Percentiles rank a stretch among this genome's conserved stretches.
These are phyloP conservation scores for Miltochrista miniata DNA, from an alignment of 2,888 invertebrate species.

Conservation along the genomic window DNA sequence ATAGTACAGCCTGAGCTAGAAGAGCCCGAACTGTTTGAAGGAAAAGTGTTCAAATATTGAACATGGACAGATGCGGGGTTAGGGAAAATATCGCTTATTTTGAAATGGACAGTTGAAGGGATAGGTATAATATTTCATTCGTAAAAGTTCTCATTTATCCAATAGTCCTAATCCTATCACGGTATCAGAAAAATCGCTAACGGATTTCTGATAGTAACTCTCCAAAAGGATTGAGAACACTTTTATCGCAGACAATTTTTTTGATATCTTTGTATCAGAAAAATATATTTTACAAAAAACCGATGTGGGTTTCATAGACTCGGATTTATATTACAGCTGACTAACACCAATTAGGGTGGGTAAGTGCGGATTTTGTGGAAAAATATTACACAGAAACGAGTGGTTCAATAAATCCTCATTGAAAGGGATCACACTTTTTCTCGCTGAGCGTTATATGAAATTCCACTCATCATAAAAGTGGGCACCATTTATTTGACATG, in stretches of 20 bases:
- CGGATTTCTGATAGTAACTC: too few species aligned
- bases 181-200: too few species aligned
- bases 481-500: slow-evolving; percentile 50
- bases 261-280: not conserved
- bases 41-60: too few species aligned
- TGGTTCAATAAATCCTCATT: slow-evolving; percentile 61
- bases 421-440: slow-evolving; percentile 60
- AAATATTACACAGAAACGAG: slow-evolving; percentile 11
- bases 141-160: too few species aligned
- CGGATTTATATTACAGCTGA: slow-evolving; percentile 1
- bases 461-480: slow-evolving; percentile 64
- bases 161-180: too few species aligned
- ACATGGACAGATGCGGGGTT: too few species aligned
- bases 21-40: too few species aligned
- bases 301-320: not conserved
- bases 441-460: slow-evolving; percentile 54
- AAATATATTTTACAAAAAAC: not conserved
- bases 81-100: too few species aligned
- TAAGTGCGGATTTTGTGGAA: not conserved
- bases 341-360: slow-evolving; percentile 27
- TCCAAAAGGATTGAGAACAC: not conserved
- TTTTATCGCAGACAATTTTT: too few species aligned
- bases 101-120: too few species aligned
- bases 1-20: too few species aligned
- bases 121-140: too few species aligned